A percentile compares a stretch with the other conserved stretches of the same genome.
Evolutionary conservation across 2,113 vertebrate species (phyloP).

Genomic region (Asarcornis scutulata): DNA sequence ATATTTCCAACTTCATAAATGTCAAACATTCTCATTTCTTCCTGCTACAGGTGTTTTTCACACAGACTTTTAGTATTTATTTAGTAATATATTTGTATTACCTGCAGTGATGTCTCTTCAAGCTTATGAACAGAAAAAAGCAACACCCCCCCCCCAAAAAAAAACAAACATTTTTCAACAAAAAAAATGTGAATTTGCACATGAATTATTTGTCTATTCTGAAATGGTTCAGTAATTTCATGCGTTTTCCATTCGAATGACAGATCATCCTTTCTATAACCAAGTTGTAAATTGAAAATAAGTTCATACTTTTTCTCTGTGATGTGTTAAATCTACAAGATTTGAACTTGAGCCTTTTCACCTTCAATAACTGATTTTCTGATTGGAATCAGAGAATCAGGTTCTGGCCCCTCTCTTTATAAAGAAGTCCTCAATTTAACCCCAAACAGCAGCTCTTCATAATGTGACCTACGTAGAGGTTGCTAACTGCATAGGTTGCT

Average conservation of each 20-base stretch:
- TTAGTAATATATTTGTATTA: not conserved
- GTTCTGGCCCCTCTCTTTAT: not conserved
- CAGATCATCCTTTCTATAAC: not conserved
- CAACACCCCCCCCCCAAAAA: fast-evolving
- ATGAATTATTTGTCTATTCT: not conserved
- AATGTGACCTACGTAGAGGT: not conserved
- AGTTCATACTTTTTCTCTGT: not conserved
- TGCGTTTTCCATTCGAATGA: not conserved
- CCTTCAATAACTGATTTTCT: not conserved
- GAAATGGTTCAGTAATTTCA: not conserved
- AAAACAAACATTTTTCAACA: not conserved
- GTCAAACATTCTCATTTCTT: not conserved
- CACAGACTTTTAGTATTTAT: not conserved
- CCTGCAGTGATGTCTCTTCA: not conserved
- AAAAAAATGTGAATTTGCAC: not conserved
- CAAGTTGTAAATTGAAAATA: not conserved
- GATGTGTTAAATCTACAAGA: not conserved
- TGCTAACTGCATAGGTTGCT: not conserved
- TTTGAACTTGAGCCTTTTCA: not conserved
- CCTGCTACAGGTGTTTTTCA: not conserved
- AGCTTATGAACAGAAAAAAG: not conserved
- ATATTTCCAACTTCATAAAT: not conserved
- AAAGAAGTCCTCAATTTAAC: not conserved
- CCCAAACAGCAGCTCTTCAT: not conserved
- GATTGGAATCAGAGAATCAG: not conserved